Evolutionary conservation across 1,140 invertebrate species (phyloP).

Genomic region (Saxidomus purpurata): DNA sequence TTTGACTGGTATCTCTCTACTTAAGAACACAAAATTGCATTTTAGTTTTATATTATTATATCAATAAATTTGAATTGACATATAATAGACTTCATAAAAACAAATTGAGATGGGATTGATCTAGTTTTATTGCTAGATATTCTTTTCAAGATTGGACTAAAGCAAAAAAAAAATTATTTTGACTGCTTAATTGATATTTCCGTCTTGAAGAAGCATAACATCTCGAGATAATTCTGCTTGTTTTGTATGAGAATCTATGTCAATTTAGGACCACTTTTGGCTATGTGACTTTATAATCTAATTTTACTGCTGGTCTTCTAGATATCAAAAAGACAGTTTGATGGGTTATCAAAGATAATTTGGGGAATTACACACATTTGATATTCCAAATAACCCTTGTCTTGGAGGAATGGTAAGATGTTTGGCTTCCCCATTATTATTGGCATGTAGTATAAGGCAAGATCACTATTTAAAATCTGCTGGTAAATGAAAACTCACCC

Average conservation of each 20-base stretch:
- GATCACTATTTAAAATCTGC: no score
- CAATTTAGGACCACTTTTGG: slow-evolving; percentile 8
- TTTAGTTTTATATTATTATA: slow-evolving; percentile 23
- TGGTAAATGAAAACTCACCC: no score
- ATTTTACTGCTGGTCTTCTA: slow-evolving; percentile 5
- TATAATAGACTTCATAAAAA: slow-evolving; percentile 46
- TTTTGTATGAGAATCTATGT: neutral
- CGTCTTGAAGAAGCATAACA: neutral
- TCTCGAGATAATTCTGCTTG: neutral
- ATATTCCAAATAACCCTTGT: neutral
- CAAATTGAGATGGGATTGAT: slow-evolving; percentile 5
- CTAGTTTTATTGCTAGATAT: neutral
- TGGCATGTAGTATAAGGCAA: no score
- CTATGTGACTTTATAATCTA: neutral
- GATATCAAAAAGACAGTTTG: slow-evolving; percentile 30
- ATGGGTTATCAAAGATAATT: slow-evolving; percentile 30
- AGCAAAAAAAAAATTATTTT: neutral
- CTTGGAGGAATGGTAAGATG: neutral
- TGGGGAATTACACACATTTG: neutral
- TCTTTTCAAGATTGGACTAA: neutral
- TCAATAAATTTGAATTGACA: slow-evolving; percentile 48
- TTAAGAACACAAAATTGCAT: neutral
- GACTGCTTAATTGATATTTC: neutral
- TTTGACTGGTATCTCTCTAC: neutral
- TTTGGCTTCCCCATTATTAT: no score